Evolutionary conservation across 2,797 vertebrate species (phyloP), one percentile per base, ranked within the genome.

Genomic region (Catostomus latipinnis): DNA sequence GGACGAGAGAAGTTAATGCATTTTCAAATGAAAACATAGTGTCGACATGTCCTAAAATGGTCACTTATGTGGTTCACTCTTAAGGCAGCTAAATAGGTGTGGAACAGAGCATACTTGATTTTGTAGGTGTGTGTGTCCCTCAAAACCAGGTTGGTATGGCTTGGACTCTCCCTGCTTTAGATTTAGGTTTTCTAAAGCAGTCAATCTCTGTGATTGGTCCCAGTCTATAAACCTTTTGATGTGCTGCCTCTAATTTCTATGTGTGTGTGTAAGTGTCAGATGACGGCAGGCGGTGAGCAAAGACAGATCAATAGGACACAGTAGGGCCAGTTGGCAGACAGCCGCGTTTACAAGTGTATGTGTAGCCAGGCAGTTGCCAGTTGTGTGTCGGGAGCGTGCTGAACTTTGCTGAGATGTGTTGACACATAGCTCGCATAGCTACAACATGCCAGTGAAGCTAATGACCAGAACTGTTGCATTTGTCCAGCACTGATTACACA

Each of bases 401-500:
- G 65, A 52, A 58, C 53, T 60, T 14, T 4, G 34, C 50, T 58
- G 76, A 83, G 75, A 76, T 48, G 16, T 52, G 60, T 61, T 61
- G 58, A 69, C 81, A 79, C 57, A 53, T 57, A 73, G 65, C 74
- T 74, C 11, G 79, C 76, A 58, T 80, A 71, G 74, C 70, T 76
- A 74, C 81, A 57, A 18, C 46, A 57, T 50, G 61, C 67, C 76
- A 91, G 91, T 91, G 90, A 94, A 86, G 93, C 95, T 96, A 97
- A 96, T 93, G 94, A 96, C 94, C 94, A 96, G 94, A 96, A 96
- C 95, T 96, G 96, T 96, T 95, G 93, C 91, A 95, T 94, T 94
- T 95, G 95, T 96, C 95, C 94, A 88, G 88, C 90, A 92, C 94
- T 96, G 95, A 98, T 97, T 97, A 95, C 95, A 97, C 96, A 96